Base-by-base conservation (phyloP, 2,888 invertebrate species). In the Iphiclides podalirius region DNA sequence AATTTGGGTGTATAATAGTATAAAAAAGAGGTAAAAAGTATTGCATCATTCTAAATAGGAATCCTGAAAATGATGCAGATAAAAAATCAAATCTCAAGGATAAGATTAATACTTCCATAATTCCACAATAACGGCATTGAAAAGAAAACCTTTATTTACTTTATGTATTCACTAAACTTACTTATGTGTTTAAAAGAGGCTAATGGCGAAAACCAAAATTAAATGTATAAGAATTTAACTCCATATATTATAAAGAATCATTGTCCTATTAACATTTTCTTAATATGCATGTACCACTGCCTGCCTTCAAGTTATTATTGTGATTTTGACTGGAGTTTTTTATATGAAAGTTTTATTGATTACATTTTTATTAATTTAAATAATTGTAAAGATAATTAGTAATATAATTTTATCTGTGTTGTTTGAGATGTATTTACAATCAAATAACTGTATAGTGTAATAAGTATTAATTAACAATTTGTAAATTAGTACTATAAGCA, bases 261-360 rank as follows among this genome's bases (percentile, higher is more conserved):
- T 54, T 70, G 63, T 64, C 67, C 58, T 59, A 67, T 43, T 66
- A 68, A 54, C 61, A 63, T 65, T 70, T 75, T 71, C 64, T 70
- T 70, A 66, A 67, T 70, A 70, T 72, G 72, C 72, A 72, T 75
- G 66, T 70, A 79, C 72, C 79, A 81, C n/a, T n/a, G 4, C 3
- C 81, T 83, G 81, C 82, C 83, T 80, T 79, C 76, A 74, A 75
- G 74, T 76, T 79, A 70, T 70, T 60, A 70, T 76, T 64, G 59
- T 67, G 64, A 68, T 65, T 74, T 74, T 72, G 66, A 72, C 72
- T 63, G 65, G 64, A 72, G 67, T n/a, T n/a, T n/a, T n/a, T n/a
- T n/a, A n/a, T n/a, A n/a, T n/a, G n/a, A n/a, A n/a, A n/a, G n/a
- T n/a, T n/a, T n/a, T n/a, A n/a, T n/a, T n/a, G n/a, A n/a, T n/a